Conservation (phyloP, 2,888 invertebrate genomes). For the Physocephala rufipes region DNA sequence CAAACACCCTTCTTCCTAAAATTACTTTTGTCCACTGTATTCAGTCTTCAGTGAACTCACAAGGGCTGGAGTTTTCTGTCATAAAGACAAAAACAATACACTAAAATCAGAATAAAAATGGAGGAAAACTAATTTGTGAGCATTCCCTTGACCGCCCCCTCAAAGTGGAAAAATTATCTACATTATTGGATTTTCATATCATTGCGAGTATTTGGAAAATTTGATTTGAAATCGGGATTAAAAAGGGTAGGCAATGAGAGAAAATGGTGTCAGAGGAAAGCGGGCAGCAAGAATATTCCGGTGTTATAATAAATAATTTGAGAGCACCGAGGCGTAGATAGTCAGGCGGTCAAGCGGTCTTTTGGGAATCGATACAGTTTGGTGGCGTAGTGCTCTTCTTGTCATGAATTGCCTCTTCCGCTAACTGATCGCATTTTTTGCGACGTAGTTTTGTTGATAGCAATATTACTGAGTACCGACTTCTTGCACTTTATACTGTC, state of each 20-base stretch:
- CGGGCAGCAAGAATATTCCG: neutral
- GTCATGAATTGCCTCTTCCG: neutral
- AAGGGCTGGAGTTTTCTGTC: constrained; percentile 11
- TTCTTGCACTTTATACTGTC: constrained; percentile 47
- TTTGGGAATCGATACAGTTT: constrained; percentile 11
- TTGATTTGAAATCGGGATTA: constrained; percentile 25
- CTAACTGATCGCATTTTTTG: constrained; percentile 19
- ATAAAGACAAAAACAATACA: neutral
- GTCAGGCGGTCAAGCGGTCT: neutral
- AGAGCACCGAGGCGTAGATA: constrained; percentile 18
- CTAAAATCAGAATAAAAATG: neutral
- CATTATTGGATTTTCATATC: constrained; percentile 41
- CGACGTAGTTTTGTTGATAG: constrained; percentile 45
- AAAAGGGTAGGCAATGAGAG: neutral
- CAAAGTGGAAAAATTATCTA: constrained; percentile 32
- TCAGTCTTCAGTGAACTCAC: neutral
- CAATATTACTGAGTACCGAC: constrained; percentile 46
- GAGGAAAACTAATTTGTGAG: neutral
- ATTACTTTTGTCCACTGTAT: neutral
- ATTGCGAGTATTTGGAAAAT: constrained; percentile 14
- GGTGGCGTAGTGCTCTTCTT: constrained; percentile 21
- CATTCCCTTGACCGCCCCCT: neutral
- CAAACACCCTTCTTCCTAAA: too few species aligned
- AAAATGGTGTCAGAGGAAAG: too few species aligned
- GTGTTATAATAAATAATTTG: constrained; percentile 9